phyloP scores from a whole-genome alignment of 2,113 vertebrate genomes.

The Cranoglanis bouderius region DNA sequence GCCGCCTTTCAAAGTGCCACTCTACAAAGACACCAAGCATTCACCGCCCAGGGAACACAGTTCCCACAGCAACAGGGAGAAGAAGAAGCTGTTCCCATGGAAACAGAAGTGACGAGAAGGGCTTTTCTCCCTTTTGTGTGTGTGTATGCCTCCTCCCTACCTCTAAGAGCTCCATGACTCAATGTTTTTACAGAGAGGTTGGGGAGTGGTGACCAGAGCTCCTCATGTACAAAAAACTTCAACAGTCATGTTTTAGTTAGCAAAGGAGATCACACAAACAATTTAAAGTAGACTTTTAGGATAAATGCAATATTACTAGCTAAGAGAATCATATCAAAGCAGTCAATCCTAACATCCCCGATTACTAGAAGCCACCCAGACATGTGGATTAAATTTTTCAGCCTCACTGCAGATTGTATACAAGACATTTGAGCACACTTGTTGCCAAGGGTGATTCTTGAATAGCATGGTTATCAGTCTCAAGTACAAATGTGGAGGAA shows the following conservation, averaged over 20 bases:
- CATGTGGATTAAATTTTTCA: constrained; percentile 59
- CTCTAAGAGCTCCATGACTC: constrained; percentile 33
- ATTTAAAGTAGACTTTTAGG: constrained; percentile 14
- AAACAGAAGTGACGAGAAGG: constrained; percentile 73
- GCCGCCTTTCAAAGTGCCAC: constrained; percentile 31
- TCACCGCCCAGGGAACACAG: constrained; percentile 71
- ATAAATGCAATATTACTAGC: constrained; percentile 51
- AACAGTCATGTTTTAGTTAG: constrained; percentile 14
- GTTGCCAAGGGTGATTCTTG: constrained; percentile 34
- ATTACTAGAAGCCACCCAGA: constrained; percentile 54
- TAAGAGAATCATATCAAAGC: constrained; percentile 55
- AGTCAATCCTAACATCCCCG: constrained; percentile 47
- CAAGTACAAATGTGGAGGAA: not conserved
- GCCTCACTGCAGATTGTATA: constrained; percentile 56
- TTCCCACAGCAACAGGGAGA: constrained; percentile 71
- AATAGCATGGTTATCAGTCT: not conserved
- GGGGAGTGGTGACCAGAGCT: constrained; percentile 12
- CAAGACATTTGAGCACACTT: not conserved
- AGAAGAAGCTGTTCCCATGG: constrained; percentile 77
- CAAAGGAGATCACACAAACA: constrained; percentile 12
- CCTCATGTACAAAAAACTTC: constrained; percentile 24
- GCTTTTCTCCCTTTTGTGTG: constrained; percentile 45
- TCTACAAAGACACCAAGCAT: constrained; percentile 62
- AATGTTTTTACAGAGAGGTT: constrained; percentile 37
- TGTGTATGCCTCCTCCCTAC: constrained; percentile 52